Evolutionary conservation across 2,113 vertebrate species (phyloP).

Genomic region (Variabilichromis moorii): DNA sequence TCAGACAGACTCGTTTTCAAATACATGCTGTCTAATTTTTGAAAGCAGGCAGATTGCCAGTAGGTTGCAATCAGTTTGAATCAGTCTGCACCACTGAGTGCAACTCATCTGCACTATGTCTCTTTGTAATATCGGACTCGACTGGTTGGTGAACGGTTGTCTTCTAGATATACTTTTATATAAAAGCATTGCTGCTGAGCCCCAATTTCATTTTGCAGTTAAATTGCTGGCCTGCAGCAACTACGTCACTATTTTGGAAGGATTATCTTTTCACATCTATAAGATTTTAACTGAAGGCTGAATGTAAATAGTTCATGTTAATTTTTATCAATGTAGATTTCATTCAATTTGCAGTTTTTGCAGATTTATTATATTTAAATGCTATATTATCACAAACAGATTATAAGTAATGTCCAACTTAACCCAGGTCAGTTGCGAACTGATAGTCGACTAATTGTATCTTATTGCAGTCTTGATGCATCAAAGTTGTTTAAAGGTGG

Average conservation of each 20-base stretch:
- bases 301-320: background rate
- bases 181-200: background rate
- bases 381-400: background rate
- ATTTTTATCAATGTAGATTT: background rate
- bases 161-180: background rate
- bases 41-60: background rate
- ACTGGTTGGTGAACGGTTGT: background rate
- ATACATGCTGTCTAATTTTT: background rate
- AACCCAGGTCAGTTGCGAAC: background rate
- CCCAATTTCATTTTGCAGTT: background rate
- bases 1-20: background rate
- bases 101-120: background rate
- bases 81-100: background rate
- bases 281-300: background rate
- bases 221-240: background rate
- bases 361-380: background rate
- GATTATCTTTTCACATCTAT: background rate
- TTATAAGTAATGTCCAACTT: background rate
- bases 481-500: background rate
- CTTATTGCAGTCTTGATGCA: background rate
- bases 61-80: background rate
- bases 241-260: background rate
- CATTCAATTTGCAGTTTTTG: background rate
- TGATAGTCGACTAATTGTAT: background rate
- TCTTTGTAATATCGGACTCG: background rate